A percentile compares a stretch with the other conserved stretches of the same genome.
These are phyloP conservation scores for Eupithecia tripunctaria DNA, from an alignment of 2,888 invertebrate species.

Conservation along the genomic window DNA sequence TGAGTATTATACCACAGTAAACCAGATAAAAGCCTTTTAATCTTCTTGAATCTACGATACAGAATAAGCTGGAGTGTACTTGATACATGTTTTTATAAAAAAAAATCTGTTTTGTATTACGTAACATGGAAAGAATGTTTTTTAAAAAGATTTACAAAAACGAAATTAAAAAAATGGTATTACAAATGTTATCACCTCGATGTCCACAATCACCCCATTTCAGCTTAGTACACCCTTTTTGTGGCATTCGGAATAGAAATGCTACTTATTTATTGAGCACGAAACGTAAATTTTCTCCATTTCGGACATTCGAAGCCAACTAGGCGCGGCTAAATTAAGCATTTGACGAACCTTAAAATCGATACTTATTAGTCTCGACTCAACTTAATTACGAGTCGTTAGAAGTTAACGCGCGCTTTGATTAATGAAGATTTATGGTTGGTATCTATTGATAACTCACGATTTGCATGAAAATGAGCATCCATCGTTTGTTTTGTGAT, in stretches of 20 bases:
- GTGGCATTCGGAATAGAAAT: neutral
- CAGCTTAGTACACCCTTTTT: too few relatives aligned
- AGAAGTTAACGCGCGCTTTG: constrained; percentile 63
- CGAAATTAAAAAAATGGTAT: too few relatives aligned
- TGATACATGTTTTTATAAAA: neutral
- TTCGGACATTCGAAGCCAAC: constrained; percentile 24
- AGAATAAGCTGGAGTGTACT: neutral
- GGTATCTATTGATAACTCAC: constrained; percentile 59
- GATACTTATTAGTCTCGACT: constrained; percentile 49
- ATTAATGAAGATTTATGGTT: constrained; percentile 71
- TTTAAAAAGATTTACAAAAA: too few relatives aligned
- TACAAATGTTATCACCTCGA: too few relatives aligned
- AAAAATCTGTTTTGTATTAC: neutral
- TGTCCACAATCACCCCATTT: too few relatives aligned
- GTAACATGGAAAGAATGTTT: too few relatives aligned
- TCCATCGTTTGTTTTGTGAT: constrained; percentile 34
- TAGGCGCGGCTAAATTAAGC: constrained; percentile 30
- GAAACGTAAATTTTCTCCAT: neutral
- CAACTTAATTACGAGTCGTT: constrained; percentile 69
- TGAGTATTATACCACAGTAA: constrained; percentile 19
- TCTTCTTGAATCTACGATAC: neutral
- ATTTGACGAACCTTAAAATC: constrained; percentile 42
- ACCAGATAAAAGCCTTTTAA: constrained; percentile 5
- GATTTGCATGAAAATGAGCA: constrained; percentile 49
- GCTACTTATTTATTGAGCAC: neutral